Conservation (phyloP, 2,797 vertebrate genomes). For the Pangasius mekongensis region DNA sequence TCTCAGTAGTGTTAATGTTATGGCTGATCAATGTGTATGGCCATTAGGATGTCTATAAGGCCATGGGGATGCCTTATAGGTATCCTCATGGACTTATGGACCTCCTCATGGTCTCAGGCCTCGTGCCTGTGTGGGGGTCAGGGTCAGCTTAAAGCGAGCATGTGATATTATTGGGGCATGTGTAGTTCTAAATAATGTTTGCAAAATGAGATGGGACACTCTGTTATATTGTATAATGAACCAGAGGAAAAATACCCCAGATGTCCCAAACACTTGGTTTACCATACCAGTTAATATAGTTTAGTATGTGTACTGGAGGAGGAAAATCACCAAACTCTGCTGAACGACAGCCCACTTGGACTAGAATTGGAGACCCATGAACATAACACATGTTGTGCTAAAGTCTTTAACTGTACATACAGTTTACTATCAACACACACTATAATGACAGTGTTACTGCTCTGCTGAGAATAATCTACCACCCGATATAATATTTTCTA, state of each 20-base stretch:
- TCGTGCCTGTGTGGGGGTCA: neutral
- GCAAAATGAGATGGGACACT: neutral
- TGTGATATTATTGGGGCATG: neutral
- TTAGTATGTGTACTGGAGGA: neutral
- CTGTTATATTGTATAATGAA: neutral
- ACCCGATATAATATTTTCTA: neutral
- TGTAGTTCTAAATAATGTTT: neutral
- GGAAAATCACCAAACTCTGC: neutral
- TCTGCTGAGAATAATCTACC: neutral
- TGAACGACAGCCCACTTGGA: neutral
- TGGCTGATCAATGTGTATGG: too few relatives aligned
- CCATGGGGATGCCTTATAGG: neutral
- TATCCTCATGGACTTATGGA: neutral
- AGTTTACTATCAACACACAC: neutral
- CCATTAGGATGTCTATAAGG: too few relatives aligned
- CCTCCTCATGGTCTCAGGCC: neutral
- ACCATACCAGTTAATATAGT: neutral
- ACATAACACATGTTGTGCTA: neutral
- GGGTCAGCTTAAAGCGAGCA: neutral
- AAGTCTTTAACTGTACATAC: neutral
- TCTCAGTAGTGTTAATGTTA: too few relatives aligned
- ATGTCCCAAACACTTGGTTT: neutral
- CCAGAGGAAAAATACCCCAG: neutral
- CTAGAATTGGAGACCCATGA: neutral
- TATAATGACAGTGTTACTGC: neutral